Conservation (phyloP, 1,140 invertebrate species). For the Achatina immaculata region DNA sequence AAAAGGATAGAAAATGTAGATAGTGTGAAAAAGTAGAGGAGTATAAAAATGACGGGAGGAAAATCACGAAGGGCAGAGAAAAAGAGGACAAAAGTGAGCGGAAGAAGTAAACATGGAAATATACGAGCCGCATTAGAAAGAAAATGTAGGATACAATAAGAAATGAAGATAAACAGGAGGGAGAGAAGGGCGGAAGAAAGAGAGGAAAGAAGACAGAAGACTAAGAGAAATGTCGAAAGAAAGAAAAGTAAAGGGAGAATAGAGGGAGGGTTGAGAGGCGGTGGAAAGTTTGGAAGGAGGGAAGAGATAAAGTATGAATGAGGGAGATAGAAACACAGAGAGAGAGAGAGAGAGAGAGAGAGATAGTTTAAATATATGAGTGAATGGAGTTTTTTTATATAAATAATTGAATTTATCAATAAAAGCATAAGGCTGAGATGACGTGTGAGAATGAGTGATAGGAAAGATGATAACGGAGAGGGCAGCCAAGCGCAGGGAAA, state of each 20-base stretch:
- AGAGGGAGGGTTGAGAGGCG: neutral
- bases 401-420: too few relatives aligned
- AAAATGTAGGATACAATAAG: neutral
- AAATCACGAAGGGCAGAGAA: neutral
- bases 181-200: neutral
- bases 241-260: neutral
- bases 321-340: neutral
- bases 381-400: too few relatives aligned
- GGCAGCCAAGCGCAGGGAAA: too few relatives aligned
- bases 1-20: neutral
- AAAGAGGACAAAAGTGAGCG: neutral
- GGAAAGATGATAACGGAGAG: too few relatives aligned
- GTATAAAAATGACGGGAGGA: neutral
- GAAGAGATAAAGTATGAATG: neutral
- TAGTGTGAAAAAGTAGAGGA: neutral
- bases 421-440: too few relatives aligned
- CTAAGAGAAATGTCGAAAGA: neutral
- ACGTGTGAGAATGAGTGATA: too few relatives aligned
- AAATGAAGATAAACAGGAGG: neutral
- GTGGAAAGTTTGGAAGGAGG: neutral
- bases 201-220: neutral
- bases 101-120: neutral
- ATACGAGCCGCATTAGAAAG: neutral
- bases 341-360: neutral
- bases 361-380: neutral